Percentiles rank a stretch among this genome's conserved stretches.
phyloP scores from a whole-genome alignment of 1,140 invertebrate genomes.

The Eumeta japonica region DNA sequence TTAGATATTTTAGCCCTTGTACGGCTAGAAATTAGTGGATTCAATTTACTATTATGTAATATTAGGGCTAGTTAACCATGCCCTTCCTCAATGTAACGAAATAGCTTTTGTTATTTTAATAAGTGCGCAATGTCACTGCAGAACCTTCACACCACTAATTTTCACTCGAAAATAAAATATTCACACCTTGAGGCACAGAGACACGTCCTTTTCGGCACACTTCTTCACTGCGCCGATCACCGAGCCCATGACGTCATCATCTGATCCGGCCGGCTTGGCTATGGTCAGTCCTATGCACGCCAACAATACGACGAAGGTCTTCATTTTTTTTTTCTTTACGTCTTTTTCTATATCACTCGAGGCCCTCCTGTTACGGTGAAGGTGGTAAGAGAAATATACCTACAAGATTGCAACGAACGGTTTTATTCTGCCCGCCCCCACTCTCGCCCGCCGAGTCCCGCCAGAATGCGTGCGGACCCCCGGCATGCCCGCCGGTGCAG shows the following conservation, averaged over 20 bases:
- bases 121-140: too few species aligned
- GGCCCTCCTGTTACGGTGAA: constrained; percentile 24
- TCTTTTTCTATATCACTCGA: too few species aligned
- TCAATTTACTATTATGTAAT: not conserved
- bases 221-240: constrained; percentile 68
- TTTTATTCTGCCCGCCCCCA: constrained; percentile 42
- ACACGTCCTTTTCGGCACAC: constrained; percentile 67
- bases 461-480: constrained; percentile 21
- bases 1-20: not conserved
- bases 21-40: too few species aligned
- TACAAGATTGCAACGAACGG: too few species aligned
- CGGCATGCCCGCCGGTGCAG: constrained; percentile 6
- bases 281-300: constrained; percentile 52
- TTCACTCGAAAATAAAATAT: too few species aligned
- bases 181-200: constrained; percentile 72
- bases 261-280: constrained; percentile 57
- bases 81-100: too few species aligned
- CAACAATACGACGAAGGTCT: constrained; percentile 56
- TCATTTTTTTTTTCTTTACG: constrained; percentile 48
- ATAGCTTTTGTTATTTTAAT: too few species aligned
- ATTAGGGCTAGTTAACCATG: too few species aligned
- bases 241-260: constrained; percentile 53
- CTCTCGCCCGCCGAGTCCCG: constrained; percentile 14
- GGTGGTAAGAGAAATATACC: constrained; percentile 17
- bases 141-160: not conserved